Conservation (phyloP, 2,888 invertebrate species). For the Leucoma salicis region DNA sequence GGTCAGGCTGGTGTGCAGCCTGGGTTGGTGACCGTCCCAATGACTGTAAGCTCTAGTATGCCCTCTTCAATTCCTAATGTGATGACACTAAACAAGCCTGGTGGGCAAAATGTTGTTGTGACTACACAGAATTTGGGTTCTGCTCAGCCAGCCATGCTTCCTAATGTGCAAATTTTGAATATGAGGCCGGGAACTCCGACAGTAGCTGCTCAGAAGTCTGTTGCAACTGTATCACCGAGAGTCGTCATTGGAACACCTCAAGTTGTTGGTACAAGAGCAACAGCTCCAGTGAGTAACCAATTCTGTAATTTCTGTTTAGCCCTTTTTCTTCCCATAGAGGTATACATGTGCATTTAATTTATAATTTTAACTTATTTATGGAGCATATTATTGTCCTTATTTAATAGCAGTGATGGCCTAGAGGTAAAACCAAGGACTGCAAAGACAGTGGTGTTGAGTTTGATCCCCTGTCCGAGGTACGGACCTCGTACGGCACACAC, state of each 20-base stretch:
- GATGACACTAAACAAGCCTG: constrained; percentile 84
- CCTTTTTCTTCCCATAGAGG: constrained; percentile 17
- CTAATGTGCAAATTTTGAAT: constrained; percentile 93
- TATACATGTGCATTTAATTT: not conserved
- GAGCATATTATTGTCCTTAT: no score
- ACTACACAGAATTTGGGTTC: constrained; percentile 84
- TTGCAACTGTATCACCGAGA: constrained; percentile 89
- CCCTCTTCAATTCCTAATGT: constrained; percentile 83
- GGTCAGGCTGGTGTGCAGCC: constrained; percentile 72
- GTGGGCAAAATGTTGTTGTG: constrained; percentile 71
- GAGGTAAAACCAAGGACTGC: no score
- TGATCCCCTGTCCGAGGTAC: no score
- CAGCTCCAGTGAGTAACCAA: constrained; percentile 86
- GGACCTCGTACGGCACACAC: no score
- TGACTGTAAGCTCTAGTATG: constrained; percentile 84
- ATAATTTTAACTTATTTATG: no score
- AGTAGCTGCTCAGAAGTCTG: constrained; percentile 87
- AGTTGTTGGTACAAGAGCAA: constrained; percentile 90
- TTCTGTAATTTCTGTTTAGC: constrained; percentile 24
- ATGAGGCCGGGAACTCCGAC: constrained; percentile 88
- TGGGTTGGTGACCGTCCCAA: constrained; percentile 84
- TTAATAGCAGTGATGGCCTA: no score
- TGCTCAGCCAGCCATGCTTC: constrained; percentile 84
- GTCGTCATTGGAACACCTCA: constrained; percentile 92
- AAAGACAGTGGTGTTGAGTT: no score